Evolutionary conservation across 2,113 vertebrate genomes (phyloP), one percentile per base, ranked within the genome.

Genomic region (Fulmarus glacialis): DNA sequence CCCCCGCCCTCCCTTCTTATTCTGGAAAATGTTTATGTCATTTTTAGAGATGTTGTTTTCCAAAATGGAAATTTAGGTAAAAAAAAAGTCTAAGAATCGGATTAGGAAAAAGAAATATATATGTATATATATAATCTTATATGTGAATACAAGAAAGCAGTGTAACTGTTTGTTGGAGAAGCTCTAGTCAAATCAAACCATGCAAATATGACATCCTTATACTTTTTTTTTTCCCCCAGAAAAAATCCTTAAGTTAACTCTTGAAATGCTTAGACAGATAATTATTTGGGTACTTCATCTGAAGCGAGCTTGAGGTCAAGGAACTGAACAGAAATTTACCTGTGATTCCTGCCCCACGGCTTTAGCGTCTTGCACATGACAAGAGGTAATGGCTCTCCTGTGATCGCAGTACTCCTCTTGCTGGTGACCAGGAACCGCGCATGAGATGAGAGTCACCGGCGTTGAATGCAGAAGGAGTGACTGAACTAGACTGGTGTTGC

Each of bases 1-100:
- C 4, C 17, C 4, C 8, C 0, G 0, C 6, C 5, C 6, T 1
- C 1, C 1, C 17, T 47, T 55, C 18, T 48, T 68, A 13, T 52
- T 78, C 62, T 84, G 22, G n/a, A 78, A 87, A 84, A 34, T 58
- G 4, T 9, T 72, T 60, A 19, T 64, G 27, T 27, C 9, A 58
- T 73, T 94, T 91, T 86, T 58, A 86, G 30, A 77, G 18, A 64
- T 1, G 2, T 15, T 42, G 20, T 19, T 7, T 68, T 91, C 48
- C 8, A 64, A 89, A 84, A 64, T 70, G 38, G 40, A 64, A 80
- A 67, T 68, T 4, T 64, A 86, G 72, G 43, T 2, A 36, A 43
- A 66, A 62, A 50, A n/a, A 53, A 36, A 11, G 2, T 43, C 6
- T 8, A 86, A 75, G 7, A 68, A n/a, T 71, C 11, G 21, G 38